Evolutionary conservation across 2,113 vertebrate genomes (phyloP).

Genomic region (Gadus chalcogrammus): DNA sequence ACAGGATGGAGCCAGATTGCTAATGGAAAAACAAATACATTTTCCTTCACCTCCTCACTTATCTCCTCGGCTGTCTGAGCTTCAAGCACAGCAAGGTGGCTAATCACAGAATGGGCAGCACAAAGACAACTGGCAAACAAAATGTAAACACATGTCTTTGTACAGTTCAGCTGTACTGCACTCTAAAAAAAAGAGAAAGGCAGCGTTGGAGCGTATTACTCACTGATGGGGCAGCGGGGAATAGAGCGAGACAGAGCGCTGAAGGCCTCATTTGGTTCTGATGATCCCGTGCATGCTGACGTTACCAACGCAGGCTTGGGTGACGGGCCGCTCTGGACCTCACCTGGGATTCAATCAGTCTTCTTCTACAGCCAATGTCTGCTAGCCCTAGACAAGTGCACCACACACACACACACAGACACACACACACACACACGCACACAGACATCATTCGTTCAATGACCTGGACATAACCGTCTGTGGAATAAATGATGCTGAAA

Average conservation of each 20-base stretch:
- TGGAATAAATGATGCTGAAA: constrained; percentile 39
- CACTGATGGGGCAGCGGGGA: constrained; percentile 52
- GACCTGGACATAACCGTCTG: constrained; percentile 30
- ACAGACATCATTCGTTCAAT: not conserved
- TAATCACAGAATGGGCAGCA: not conserved
- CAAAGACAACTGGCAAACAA: not conserved
- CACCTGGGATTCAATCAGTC: constrained; percentile 49
- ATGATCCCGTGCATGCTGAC: constrained; percentile 58
- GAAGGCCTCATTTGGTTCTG: constrained; percentile 68
- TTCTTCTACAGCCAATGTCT: constrained; percentile 34
- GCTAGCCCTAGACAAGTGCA: constrained; percentile 4
- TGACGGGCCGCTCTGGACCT: constrained; percentile 25
- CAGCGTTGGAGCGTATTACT: constrained; percentile 41
- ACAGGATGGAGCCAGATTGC: too few species aligned
- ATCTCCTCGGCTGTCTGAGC: too few species aligned
- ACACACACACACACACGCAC: not conserved
- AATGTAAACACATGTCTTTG: not conserved
- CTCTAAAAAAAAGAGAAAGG: not conserved
- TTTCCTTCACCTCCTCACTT: too few species aligned
- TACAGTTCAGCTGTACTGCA: not conserved
- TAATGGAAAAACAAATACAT: too few species aligned
- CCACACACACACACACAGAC: not conserved
- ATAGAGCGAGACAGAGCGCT: constrained; percentile 45
- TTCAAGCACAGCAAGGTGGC: not conserved
- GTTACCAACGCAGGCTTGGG: constrained; percentile 30